Evolutionary conservation across 1,140 invertebrate genomes (phyloP), one percentile per base, ranked within the genome.

Genomic region (Atta colombica): DNA sequence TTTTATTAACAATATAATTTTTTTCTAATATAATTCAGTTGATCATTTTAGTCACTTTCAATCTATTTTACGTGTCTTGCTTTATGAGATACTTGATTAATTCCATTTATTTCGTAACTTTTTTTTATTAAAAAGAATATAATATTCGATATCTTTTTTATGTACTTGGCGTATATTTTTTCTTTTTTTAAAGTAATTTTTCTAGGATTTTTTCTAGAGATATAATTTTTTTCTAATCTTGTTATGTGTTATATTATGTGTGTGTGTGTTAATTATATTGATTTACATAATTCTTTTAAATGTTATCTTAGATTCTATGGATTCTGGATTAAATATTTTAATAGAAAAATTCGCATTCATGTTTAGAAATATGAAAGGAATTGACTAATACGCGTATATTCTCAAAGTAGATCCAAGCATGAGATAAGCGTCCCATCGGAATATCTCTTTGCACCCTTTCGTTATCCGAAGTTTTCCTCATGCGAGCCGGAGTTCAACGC

Each of bases 401-500:
- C 49, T 45, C 39, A 28, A 74, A 74, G 55, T 74, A 55, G 80
- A 61, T 61, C 14, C 55, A 51, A 63, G 28, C 35, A 39, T 60
- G 39, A 60, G 25, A 6, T 31, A 8, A 18, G 53, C 16, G 31
- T 82, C 39, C 78, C 68, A 72, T 74, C 55, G 77, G 77, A 14
- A 80, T 69, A 21, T 3, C 28, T 10, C 31, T 53, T 18, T 2
- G 55, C 55, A 18, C 5, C 25, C 35, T 45, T 18, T 51, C 39
- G 25, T 61, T 58, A 60, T 4, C 77, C 84, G 86, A 81, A 75
- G 89, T 66, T 49, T 88, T 86, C 72, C 82, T 78, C 81, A 53
- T 66, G 63, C 82, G 75, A 90, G 60, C 75, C 77, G 75, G 75
- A 85, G 87, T 92, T 93, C 88, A 81, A 87, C 88, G 89, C 87